phyloP scores from a whole-genome alignment of 2,888 invertebrate species.

The Abscondita cerata region DNA sequence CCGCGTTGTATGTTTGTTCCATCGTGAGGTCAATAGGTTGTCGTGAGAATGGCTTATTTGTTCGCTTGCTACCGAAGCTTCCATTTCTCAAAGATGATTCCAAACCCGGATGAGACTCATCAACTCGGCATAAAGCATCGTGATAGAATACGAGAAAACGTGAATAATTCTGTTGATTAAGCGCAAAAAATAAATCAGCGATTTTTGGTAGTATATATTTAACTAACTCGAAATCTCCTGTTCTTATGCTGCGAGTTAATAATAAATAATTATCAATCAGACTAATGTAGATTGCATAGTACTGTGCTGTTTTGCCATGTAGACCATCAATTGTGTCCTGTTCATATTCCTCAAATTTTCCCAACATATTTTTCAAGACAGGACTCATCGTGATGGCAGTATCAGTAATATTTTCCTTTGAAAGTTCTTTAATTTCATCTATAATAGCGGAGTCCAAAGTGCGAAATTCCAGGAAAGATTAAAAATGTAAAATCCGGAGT shows the following conservation, averaged over 20 bases:
- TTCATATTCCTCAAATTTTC: too few relatives aligned
- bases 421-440: slow-evolving; percentile 26
- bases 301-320: slow-evolving; percentile 39
- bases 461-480: slow-evolving; percentile 38
- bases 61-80: slow-evolving; percentile 42
- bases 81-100: slow-evolving; percentile 31
- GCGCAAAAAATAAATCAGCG: slow-evolving; percentile 37
- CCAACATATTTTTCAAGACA: too few relatives aligned
- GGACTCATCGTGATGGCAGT: too few relatives aligned
- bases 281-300: slow-evolving; percentile 31
- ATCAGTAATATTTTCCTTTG: slow-evolving; percentile 37
- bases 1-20: slow-evolving; percentile 45
- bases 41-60: slow-evolving; percentile 40
- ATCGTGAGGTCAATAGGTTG: slow-evolving; percentile 40
- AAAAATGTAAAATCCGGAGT: slow-evolving; percentile 44
- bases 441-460: too few relatives aligned
- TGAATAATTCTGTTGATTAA: slow-evolving; percentile 38
- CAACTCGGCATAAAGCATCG: slow-evolving; percentile 22
- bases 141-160: slow-evolving; percentile 29
- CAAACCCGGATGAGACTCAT: slow-evolving; percentile 40
- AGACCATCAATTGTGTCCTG: slow-evolving; percentile 36
- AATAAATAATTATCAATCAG: slow-evolving; percentile 35
- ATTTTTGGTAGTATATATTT: slow-evolving; percentile 36
- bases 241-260: slow-evolving; percentile 42
- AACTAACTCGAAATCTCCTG: slow-evolving; percentile 38